Conservation (phyloP, 2,888 invertebrate species). For the Cenopis cana region DNA sequence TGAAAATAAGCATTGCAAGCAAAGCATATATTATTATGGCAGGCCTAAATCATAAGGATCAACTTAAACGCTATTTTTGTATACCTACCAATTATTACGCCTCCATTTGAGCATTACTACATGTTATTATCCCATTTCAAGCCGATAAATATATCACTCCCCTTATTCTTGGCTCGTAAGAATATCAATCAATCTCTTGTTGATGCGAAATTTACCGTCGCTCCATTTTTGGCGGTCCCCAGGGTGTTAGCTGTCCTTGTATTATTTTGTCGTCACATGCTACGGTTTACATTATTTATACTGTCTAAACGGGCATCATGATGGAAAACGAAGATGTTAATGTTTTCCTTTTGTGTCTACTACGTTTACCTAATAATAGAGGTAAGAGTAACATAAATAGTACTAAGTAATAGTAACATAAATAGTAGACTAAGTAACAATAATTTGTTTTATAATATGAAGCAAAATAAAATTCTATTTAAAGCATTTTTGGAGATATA, state of each 20-base stretch:
- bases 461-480: too few relatives aligned
- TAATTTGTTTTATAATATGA: too few relatives aligned
- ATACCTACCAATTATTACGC: not conserved
- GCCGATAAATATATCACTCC: slow-evolving; percentile 27
- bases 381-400: too few relatives aligned
- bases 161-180: slow-evolving; percentile 46
- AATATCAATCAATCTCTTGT: slow-evolving; percentile 61
- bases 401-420: too few relatives aligned
- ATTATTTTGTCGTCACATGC: slow-evolving; percentile 53
- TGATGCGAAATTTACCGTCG: slow-evolving; percentile 53
- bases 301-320: slow-evolving; percentile 44
- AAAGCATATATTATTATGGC: too few relatives aligned
- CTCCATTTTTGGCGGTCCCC: slow-evolving; percentile 52
- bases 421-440: too few relatives aligned
- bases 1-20: too few relatives aligned
- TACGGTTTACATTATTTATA: slow-evolving; percentile 52
- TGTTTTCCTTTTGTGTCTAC: not conserved
- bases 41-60: too few relatives aligned
- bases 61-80: not conserved
- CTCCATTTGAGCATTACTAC: not conserved
- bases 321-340: slow-evolving; percentile 17
- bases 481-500: too few relatives aligned
- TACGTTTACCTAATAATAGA: not conserved
- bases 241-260: slow-evolving; percentile 48
- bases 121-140: slow-evolving; percentile 16